A percentile compares a stretch with the other conserved stretches of the same genome.
phyloP scores from a whole-genome alignment of 2,888 invertebrate genomes.

The Erynnis tages region DNA sequence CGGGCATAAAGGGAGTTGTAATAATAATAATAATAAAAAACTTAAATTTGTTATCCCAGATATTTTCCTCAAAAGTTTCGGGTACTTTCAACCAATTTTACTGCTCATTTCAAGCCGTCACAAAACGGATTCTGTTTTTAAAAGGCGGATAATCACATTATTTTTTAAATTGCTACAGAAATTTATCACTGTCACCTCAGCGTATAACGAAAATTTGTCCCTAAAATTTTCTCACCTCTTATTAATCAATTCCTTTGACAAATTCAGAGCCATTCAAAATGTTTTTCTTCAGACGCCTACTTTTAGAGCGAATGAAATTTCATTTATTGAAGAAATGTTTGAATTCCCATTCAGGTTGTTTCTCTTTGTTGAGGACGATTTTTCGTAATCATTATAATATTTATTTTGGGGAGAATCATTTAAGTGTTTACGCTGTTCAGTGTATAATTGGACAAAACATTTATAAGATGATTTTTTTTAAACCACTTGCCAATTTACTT shows the following conservation, averaged over 20 bases:
- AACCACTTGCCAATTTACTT: no score
- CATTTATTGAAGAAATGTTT: slow-evolving; percentile 19
- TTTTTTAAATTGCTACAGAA: slow-evolving; percentile 19
- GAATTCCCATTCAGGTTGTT: slow-evolving; percentile 19
- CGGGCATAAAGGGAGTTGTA: no score
- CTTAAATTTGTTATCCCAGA: background rate
- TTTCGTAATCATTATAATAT: slow-evolving; percentile 7
- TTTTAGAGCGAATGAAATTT: slow-evolving; percentile 28
- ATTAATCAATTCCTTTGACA: slow-evolving; percentile 38
- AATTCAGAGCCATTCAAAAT: slow-evolving; percentile 32
- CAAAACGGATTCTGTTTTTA: slow-evolving; percentile 3
- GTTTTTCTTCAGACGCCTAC: slow-evolving; percentile 27
- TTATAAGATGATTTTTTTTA: no score
- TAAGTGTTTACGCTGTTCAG: background rate
- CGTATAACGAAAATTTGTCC: slow-evolving; percentile 22
- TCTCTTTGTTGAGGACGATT: no score
- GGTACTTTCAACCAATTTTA: slow-evolving; percentile 11
- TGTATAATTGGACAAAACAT: no score
- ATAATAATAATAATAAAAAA: background rate
- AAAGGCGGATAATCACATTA: slow-evolving; percentile 22
- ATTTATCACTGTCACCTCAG: slow-evolving; percentile 31
- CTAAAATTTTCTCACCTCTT: slow-evolving; percentile 34
- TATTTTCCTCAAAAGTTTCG: background rate
- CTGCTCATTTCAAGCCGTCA: slow-evolving; percentile 14
- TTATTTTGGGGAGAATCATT: slow-evolving; percentile 5